These are phyloP conservation scores for Varroa destructor DNA, from an alignment of 1,140 invertebrate species.

Conservation along the genomic window DNA sequence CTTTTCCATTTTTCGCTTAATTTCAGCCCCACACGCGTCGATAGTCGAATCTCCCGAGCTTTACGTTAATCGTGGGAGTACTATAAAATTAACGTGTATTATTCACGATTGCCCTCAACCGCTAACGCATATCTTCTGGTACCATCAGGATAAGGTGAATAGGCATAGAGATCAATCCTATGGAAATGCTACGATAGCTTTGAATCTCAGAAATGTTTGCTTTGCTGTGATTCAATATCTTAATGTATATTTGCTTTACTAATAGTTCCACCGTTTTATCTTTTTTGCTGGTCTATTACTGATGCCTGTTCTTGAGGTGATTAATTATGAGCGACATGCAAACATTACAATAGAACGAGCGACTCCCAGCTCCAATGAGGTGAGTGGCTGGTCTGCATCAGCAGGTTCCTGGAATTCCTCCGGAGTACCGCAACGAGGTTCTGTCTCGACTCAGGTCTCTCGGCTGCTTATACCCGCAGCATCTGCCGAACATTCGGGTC, in stretches of 20 bases:
- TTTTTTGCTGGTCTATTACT: no score
- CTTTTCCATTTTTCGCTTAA: background rate
- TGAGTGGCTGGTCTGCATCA: background rate
- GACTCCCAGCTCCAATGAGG: background rate
- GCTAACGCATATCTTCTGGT: slow-evolving; percentile 41
- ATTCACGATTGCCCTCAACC: slow-evolving; percentile 72
- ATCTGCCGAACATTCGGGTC: slow-evolving; percentile 59
- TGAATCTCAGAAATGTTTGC: no score
- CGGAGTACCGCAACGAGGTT: no score
- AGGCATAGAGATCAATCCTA: slow-evolving; percentile 40
- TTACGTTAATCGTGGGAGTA: slow-evolving; percentile 68
- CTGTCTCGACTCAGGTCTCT: slow-evolving; percentile 12
- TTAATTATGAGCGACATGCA: slow-evolving; percentile 13
- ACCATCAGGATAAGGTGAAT: slow-evolving; percentile 42
- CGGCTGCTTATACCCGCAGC: slow-evolving; percentile 43
- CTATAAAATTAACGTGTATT: slow-evolving; percentile 61
- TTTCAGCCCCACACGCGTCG: slow-evolving; percentile 65
- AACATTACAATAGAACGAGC: slow-evolving; percentile 7
- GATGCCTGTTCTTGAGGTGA: background rate
- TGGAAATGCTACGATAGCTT: no score
- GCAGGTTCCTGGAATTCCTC: no score
- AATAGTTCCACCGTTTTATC: no score
- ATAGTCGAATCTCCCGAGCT: slow-evolving; percentile 61
- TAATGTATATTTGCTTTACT: no score
- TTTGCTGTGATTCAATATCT: no score